Conservation (phyloP, 2,888 invertebrate genomes). For the Nematopogon swammerdamellus region DNA sequence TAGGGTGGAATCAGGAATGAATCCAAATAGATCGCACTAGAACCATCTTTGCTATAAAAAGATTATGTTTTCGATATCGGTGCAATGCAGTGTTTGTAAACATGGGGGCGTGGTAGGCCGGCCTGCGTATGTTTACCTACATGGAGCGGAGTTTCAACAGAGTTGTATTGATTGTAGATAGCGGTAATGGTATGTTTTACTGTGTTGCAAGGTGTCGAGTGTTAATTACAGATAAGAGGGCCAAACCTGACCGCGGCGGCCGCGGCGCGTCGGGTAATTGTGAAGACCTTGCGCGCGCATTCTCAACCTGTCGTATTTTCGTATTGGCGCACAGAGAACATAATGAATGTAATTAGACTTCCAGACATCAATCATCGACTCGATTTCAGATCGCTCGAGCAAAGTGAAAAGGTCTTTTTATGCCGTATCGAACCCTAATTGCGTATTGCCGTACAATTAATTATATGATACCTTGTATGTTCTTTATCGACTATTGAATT, state of each 20-base stretch:
- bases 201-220: neutral
- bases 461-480: neutral
- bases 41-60: too few relatives aligned
- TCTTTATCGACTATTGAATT: neutral
- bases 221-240: neutral
- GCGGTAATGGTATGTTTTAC: neutral
- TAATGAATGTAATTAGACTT: neutral
- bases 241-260: neutral
- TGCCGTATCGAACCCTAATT: neutral
- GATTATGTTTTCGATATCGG: too few relatives aligned
- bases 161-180: neutral
- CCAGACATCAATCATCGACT: neutral
- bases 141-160: too few relatives aligned
- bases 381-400: neutral
- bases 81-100: too few relatives aligned
- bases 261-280: neutral
- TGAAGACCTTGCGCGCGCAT: neutral
- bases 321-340: neutral
- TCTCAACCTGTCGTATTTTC: neutral
- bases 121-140: too few relatives aligned
- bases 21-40: too few relatives aligned
- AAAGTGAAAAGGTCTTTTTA: neutral
- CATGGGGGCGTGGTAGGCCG: too few relatives aligned
- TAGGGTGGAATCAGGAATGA: too few relatives aligned
- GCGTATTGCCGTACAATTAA: neutral